Evolutionary conservation across 2,888 invertebrate species (phyloP).

Genomic region (Dione vanillae): DNA sequence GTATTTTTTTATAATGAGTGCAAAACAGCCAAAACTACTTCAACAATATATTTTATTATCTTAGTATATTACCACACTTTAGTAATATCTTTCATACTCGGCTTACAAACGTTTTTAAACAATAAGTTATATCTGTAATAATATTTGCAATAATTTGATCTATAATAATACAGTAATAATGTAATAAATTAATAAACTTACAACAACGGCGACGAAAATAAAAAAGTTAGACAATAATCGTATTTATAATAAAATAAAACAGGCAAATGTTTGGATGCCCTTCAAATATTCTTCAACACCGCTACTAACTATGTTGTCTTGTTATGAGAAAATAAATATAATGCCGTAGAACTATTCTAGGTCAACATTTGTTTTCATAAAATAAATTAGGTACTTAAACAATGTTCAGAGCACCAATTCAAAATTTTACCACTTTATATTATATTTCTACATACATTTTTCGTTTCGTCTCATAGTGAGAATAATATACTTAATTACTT

Average conservation of each 20-base stretch:
- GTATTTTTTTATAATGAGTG: too few species aligned
- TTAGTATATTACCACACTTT: too few species aligned
- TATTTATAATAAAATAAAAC: constrained; percentile 2
- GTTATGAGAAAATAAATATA: not conserved
- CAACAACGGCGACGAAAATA: not conserved
- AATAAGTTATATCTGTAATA: too few species aligned
- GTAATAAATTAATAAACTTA: not conserved
- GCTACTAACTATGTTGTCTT: constrained; percentile 10
- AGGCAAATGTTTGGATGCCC: not conserved
- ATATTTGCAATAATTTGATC: too few species aligned
- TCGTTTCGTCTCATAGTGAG: not conserved
- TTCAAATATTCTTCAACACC: constrained; percentile 9
- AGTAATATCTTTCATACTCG: too few species aligned
- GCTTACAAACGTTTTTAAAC: too few species aligned
- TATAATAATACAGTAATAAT: not conserved
- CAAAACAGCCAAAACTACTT: too few species aligned
- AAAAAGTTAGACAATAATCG: not conserved
- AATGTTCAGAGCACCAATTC: constrained; percentile 19
- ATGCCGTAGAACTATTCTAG: constrained; percentile 9
- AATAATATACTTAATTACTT: constrained; percentile 9
- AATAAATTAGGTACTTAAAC: constrained; percentile 19
- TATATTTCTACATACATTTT: not conserved
- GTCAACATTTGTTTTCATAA: constrained; percentile 21
- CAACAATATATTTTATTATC: too few species aligned
- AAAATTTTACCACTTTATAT: constrained; percentile 4